Percentiles rank a stretch among this genome's conserved stretches.
phyloP scores from a whole-genome alignment of 2,888 invertebrate genomes.

The Stramonita haemastoma region DNA sequence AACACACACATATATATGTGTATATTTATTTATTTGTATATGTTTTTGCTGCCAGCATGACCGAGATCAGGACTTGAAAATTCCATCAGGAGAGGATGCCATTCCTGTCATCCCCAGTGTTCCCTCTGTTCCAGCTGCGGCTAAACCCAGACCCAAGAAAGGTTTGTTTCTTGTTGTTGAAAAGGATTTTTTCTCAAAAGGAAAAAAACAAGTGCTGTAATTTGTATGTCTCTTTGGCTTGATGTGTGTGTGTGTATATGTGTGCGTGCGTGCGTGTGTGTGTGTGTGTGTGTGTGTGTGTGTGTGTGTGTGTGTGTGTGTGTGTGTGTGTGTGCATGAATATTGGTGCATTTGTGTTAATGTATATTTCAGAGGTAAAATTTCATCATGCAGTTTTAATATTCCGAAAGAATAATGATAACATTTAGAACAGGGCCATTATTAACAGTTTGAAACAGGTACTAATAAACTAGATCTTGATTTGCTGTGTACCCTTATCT shows the following conservation, averaged over 20 bases:
- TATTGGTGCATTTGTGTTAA: background rate
- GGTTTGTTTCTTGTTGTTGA: slow-evolving; percentile 30
- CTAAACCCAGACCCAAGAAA: slow-evolving; percentile 49
- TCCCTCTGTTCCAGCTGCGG: slow-evolving; percentile 33
- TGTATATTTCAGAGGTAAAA: no score
- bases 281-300: background rate
- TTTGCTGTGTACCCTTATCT: no score
- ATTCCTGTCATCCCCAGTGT: slow-evolving; percentile 41
- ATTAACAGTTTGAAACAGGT: no score
- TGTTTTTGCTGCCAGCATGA: slow-evolving; percentile 20
- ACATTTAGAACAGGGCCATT: no score
- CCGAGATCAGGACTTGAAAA: slow-evolving; percentile 34
- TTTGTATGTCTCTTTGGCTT: no score
- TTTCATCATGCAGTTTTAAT: no score
- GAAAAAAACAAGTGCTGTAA: no score
- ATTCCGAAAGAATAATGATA: no score
- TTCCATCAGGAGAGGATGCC: slow-evolving; percentile 24
- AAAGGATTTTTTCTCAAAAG: background rate
- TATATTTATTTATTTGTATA: background rate
- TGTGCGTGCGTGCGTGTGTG: background rate
- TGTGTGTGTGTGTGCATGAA: background rate
- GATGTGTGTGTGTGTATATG: background rate
- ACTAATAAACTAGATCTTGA: no score
- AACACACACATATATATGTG: background rate
- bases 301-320: background rate